Base-by-base conservation (phyloP, 1,140 invertebrate species). In the Doryteuthis pealeii region DNA sequence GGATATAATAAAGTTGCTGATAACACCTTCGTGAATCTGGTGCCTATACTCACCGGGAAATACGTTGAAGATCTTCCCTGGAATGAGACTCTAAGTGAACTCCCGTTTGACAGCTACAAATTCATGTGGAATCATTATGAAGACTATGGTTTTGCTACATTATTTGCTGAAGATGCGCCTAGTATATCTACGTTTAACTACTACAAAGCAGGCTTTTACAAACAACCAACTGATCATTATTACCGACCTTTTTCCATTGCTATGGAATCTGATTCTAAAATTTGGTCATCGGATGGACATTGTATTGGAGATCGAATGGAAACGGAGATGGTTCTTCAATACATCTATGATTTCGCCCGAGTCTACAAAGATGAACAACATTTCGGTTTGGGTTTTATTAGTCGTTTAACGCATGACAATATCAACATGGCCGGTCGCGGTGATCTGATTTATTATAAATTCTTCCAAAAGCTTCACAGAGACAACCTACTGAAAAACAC, bases 201-300 rank as follows among this genome's bases (percentile, higher is more conserved):
- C 70, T 30, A 73, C 18, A 72, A 75, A 49, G 69, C 74, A 18
- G 83, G 83, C 30, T 82, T 84, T 22, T n/a, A 70, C 5, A 54
- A 76, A 18, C 69, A 54, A 58, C 83, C 83, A 8, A 82, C 82
- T 6, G 76, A 84, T 66, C 78, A 85, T 71, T 84, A 85, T 70
- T 77, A 81, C 18, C 69, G 79, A 30, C 76, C 80, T 14, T 83
- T 82, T 76, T 78, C 78, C 75, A 22, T 83, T 15, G 75, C 76
- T 3, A 45, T 80, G 4, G 30, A 69, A 31, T 70, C 82, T 66
- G 71, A 76, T 8, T 75, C 71, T 8, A 10, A 5, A 14, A 4
- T 73, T 6, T 71, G 75, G 26, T 67, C 69, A 15, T 18, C 70
- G 65, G 18, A 62, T 2, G 30, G 70, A 3, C 70, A 67, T n/a